Percentiles rank a stretch among this genome's conserved stretches.
phyloP scores from a whole-genome alignment of 2,797 vertebrate species.

The Poeciliopsis infans region DNA sequence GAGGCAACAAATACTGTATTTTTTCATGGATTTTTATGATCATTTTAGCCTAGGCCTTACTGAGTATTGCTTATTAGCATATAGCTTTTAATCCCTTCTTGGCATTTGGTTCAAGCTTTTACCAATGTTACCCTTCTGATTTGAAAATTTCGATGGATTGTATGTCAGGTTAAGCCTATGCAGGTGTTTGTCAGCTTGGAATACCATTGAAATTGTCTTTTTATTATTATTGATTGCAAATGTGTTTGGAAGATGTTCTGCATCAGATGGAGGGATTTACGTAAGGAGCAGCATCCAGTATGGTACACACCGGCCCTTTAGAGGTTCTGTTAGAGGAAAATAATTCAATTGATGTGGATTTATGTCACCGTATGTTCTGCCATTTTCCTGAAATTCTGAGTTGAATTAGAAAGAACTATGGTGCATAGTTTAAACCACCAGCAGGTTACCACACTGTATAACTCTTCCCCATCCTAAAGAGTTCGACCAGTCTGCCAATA shows the following conservation, averaged over 20 bases:
- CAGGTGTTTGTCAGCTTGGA: constrained; percentile 65
- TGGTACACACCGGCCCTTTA: constrained; percentile 19
- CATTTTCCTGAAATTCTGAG: constrained; percentile 22
- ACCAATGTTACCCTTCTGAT: constrained; percentile 53
- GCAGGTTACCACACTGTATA: constrained; percentile 57
- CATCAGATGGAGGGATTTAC: constrained; percentile 37
- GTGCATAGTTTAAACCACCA: constrained; percentile 65
- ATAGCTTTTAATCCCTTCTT: constrained; percentile 55
- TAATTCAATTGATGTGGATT: constrained; percentile 16
- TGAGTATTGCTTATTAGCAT: constrained; percentile 59
- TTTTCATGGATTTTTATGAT: constrained; percentile 67
- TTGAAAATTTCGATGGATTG: constrained; percentile 55
- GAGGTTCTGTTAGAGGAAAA: constrained; percentile 16
- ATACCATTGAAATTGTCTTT: constrained; percentile 40
- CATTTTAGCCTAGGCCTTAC: constrained; percentile 69
- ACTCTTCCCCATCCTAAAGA: constrained; percentile 12
- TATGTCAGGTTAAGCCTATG: constrained; percentile 73
- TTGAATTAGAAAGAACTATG: constrained; percentile 23
- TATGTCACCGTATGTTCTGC: constrained; percentile 13
- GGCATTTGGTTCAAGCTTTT: constrained; percentile 56
- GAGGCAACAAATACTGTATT: constrained; percentile 68
- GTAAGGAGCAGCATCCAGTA: constrained; percentile 41
- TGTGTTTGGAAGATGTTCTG: constrained; percentile 40
- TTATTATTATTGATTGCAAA: constrained; percentile 44
- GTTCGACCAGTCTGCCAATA: constrained; percentile 32